Conservation (phyloP, 2,113 vertebrate species). For the Hypomesus transpacificus region DNA sequence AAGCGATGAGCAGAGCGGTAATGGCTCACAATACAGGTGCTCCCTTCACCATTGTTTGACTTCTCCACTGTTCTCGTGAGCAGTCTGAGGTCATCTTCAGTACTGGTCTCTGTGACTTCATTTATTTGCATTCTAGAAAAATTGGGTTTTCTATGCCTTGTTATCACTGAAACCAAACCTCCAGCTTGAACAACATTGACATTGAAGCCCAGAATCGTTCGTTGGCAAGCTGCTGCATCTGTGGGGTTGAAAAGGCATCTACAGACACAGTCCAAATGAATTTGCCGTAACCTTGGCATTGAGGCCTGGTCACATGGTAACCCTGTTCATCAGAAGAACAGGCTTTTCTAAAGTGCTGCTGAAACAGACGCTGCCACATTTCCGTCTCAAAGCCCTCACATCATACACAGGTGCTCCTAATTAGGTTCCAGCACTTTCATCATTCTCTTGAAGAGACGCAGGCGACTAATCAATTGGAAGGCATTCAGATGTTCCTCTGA, state of each 20-base stretch:
- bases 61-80: constrained; percentile 27
- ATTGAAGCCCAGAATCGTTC: not conserved
- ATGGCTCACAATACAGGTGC: constrained; percentile 40
- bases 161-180: not conserved
- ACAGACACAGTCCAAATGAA: constrained; percentile 28
- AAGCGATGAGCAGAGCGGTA: constrained; percentile 57
- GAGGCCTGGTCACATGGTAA: constrained; percentile 46
- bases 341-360: constrained; percentile 36
- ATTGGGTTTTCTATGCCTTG: constrained; percentile 17
- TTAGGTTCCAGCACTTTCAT: constrained; percentile 26
- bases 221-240: not conserved
- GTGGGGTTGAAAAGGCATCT: too few species aligned
- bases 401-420: constrained; percentile 53
- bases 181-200: constrained; percentile 6
- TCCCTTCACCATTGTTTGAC: constrained; percentile 33
- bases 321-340: constrained; percentile 49
- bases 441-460: constrained; percentile 7
- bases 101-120: not conserved
- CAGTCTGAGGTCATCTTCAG: constrained; percentile 27
- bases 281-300: constrained; percentile 34
- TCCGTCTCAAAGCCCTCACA: constrained; percentile 20
- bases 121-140: not conserved
- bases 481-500: constrained; percentile 40
- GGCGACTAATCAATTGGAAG: constrained; percentile 46
- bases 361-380: constrained; percentile 33